Conservation (phyloP, 2,888 invertebrate genomes). For the Coecobrya sp. region DNA sequence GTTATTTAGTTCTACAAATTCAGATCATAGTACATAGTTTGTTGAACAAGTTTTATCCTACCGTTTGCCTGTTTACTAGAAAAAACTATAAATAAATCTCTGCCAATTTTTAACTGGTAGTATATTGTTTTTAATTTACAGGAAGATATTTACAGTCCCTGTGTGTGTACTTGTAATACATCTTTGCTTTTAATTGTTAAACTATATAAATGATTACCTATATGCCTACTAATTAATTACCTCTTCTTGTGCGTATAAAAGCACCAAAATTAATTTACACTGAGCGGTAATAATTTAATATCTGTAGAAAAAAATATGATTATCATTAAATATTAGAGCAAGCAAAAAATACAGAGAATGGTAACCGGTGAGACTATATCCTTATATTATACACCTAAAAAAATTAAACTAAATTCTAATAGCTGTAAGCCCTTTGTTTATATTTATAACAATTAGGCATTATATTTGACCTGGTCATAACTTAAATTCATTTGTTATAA, state of each 20-base stretch:
- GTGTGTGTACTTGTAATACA: background rate
- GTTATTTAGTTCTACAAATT: too few relatives aligned
- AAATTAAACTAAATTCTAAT: background rate
- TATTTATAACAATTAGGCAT: background rate
- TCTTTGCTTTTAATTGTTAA: slow-evolving; percentile 14
- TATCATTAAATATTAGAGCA: background rate
- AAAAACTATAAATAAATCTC: too few relatives aligned
- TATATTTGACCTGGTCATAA: too few relatives aligned
- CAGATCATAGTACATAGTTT: too few relatives aligned
- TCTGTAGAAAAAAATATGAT: background rate
- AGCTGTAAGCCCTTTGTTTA: background rate
- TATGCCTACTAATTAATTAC: background rate
- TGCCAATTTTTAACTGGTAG: background rate
- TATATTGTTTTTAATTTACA: too few relatives aligned
- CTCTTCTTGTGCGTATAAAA: background rate
- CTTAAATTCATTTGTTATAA: too few relatives aligned
- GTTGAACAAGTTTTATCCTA: too few relatives aligned
- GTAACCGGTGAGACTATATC: slow-evolving; percentile 38
- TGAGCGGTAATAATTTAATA: background rate
- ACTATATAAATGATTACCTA: background rate
- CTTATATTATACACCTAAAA: background rate
- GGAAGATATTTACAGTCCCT: background rate
- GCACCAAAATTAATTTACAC: background rate
- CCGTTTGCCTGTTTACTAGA: too few relatives aligned
- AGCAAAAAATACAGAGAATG: background rate